phyloP scores from a whole-genome alignment of 2,797 vertebrate genomes.

The Macropus fuliginosus region DNA sequence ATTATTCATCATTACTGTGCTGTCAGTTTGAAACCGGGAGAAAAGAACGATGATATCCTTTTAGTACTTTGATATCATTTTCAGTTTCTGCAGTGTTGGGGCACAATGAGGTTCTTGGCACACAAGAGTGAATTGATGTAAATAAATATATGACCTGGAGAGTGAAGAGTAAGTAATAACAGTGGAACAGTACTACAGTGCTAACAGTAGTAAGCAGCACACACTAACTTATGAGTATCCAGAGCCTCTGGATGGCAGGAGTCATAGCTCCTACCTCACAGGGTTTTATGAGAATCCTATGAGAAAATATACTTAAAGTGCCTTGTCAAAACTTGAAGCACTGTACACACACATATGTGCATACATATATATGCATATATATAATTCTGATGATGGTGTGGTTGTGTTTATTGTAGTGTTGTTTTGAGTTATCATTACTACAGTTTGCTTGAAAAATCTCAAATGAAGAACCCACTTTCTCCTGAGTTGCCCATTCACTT shows the following conservation, averaged over 20 bases:
- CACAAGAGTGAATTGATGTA: background rate
- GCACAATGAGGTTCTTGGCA: background rate
- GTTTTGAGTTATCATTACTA: background rate
- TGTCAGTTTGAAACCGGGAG: slow-evolving; percentile 7
- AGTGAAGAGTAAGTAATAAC: background rate
- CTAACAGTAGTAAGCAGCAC: background rate
- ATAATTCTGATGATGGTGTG: too few species aligned
- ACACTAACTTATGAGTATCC: background rate
- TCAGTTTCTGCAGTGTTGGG: slow-evolving; percentile 15
- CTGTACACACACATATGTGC: background rate
- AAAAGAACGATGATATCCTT: background rate
- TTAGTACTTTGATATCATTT: slow-evolving; percentile 16
- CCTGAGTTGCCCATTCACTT: background rate
- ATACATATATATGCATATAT: too few species aligned
- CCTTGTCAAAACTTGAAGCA: background rate
- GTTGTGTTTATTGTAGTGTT: background rate
- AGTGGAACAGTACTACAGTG: background rate
- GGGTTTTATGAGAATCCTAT: background rate
- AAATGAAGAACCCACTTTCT: background rate
- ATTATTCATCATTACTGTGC: background rate
- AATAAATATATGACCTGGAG: background rate
- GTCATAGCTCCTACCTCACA: background rate
- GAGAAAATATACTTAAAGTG: background rate
- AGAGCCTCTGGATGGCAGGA: background rate
- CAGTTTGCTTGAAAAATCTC: background rate